These are phyloP conservation scores for Pomacea canaliculata DNA, from an alignment of 2,888 invertebrate genomes.

Conservation along the genomic window DNA sequence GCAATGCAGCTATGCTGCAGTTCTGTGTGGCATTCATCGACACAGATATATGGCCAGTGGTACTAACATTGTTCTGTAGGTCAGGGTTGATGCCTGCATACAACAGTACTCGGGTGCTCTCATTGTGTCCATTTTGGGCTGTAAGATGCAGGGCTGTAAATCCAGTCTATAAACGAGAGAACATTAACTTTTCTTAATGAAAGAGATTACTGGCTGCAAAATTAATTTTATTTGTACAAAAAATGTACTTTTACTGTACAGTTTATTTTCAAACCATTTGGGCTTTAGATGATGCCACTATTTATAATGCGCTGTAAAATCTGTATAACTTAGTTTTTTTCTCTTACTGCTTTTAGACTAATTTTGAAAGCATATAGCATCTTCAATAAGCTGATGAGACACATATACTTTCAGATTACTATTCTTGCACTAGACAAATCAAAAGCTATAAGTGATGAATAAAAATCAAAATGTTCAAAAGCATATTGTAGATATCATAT, in stretches of 20 bases:
- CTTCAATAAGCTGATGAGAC: neutral
- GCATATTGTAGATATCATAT: too few species aligned
- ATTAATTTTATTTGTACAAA: neutral
- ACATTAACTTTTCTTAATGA: neutral
- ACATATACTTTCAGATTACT: neutral
- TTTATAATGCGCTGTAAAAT: too few species aligned
- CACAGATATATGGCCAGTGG: neutral
- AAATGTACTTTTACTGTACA: neutral
- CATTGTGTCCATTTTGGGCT: constrained; percentile 97
- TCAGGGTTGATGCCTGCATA: constrained; percentile 89
- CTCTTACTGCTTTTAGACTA: too few species aligned
- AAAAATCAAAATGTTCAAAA: too few species aligned
- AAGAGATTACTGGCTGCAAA: neutral
- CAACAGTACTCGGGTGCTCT: constrained; percentile 88
- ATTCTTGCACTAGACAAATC: too few species aligned
- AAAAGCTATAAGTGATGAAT: too few species aligned
- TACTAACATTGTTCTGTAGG: constrained; percentile 86
- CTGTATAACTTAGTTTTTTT: too few species aligned
- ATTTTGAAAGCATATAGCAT: neutral
- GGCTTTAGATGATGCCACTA: too few species aligned
- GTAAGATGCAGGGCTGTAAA: constrained; percentile 94
- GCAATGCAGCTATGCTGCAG: too few species aligned
- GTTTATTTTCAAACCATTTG: too few species aligned
- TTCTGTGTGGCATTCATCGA: neutral
- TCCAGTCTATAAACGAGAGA: constrained; percentile 76